Conservation (phyloP, 2,797 vertebrate species). For the Xenopus petersii region DNA sequence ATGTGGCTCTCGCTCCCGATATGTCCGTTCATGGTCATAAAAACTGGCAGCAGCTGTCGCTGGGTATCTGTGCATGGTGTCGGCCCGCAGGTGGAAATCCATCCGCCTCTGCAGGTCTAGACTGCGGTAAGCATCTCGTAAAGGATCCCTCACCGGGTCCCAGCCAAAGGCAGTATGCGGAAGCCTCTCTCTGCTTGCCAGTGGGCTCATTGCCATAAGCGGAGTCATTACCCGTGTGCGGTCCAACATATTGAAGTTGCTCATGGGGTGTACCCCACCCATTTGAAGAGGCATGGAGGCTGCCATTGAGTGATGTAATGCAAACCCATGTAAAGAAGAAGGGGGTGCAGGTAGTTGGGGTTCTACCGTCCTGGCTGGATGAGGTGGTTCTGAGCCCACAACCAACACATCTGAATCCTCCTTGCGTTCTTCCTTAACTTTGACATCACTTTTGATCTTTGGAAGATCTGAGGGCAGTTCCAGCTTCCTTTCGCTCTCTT, state of each 20-base stretch:
- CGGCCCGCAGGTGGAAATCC: constrained; percentile 87
- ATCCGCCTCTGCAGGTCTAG: constrained; percentile 88
- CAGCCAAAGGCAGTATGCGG: constrained; percentile 81
- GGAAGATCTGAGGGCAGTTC: constrained; percentile 74
- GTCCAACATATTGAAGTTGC: constrained; percentile 86
- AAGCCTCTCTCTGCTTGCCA: constrained; percentile 81
- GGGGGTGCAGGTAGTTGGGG: constrained; percentile 73
- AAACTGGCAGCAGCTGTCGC: constrained; percentile 59
- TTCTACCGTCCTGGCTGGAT: constrained; percentile 70
- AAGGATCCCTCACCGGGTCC: constrained; percentile 75
- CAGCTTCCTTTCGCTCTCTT: constrained; percentile 81
- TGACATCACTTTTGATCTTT: constrained; percentile 88
- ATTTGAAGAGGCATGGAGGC: constrained; percentile 77
- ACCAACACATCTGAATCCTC: constrained; percentile 87
- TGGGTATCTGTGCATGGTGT: constrained; percentile 78
- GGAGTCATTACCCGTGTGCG: constrained; percentile 88
- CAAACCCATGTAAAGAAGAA: constrained; percentile 76
- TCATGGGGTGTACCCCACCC: constrained; percentile 86
- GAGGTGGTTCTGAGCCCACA: constrained; percentile 78
- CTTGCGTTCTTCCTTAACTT: constrained; percentile 94
- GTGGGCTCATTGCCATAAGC: constrained; percentile 85
- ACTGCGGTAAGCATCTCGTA: constrained; percentile 85
- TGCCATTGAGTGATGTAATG: constrained; percentile 81
- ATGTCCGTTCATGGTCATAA: constrained; percentile 82
- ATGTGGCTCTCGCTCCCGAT: constrained; percentile 87